A percentile compares a stretch with the other conserved stretches of the same genome.
Conservation (phyloP, 2,113 vertebrate genomes). For the Entomyzon cyanotis region DNA sequence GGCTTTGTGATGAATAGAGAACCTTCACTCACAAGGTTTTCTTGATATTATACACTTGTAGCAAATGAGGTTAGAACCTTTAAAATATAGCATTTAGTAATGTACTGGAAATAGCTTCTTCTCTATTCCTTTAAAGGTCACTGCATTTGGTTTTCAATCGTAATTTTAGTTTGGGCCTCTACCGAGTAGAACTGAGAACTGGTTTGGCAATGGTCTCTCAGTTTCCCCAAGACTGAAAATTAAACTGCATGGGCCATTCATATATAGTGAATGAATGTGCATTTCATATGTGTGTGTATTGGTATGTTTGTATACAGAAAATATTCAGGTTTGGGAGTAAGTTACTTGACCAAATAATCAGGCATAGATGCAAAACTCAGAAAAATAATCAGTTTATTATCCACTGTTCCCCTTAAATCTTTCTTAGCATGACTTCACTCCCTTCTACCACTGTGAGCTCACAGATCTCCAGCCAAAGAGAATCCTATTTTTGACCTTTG, state of each 20-base stretch:
- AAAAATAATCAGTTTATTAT: background rate
- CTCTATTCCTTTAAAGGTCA: constrained; percentile 84
- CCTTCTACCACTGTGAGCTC: background rate
- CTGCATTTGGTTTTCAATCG: constrained; percentile 73
- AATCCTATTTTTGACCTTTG: background rate
- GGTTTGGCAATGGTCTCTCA: constrained; percentile 46
- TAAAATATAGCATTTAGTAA: constrained; percentile 84
- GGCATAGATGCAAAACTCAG: background rate
- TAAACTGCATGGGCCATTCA: constrained; percentile 51
- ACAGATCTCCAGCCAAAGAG: background rate
- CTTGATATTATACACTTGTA: constrained; percentile 79
- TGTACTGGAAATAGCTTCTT: constrained; percentile 77
- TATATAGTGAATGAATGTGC: background rate
- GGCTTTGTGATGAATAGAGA: constrained; percentile 70
- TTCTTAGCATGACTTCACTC: background rate
- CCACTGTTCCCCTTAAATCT: background rate
- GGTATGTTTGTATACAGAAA: background rate
- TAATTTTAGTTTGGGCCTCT: constrained; percentile 69
- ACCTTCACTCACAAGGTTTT: constrained; percentile 74
- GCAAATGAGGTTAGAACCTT: constrained; percentile 86
- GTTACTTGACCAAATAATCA: background rate
- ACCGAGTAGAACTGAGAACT: constrained; percentile 57
- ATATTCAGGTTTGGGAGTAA: background rate
- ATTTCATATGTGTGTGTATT: background rate
- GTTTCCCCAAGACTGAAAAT: constrained; percentile 55